These are phyloP conservation scores for Campylomormyrus numenius DNA, from an alignment of 2,113 vertebrate species.

Conservation along the genomic window DNA sequence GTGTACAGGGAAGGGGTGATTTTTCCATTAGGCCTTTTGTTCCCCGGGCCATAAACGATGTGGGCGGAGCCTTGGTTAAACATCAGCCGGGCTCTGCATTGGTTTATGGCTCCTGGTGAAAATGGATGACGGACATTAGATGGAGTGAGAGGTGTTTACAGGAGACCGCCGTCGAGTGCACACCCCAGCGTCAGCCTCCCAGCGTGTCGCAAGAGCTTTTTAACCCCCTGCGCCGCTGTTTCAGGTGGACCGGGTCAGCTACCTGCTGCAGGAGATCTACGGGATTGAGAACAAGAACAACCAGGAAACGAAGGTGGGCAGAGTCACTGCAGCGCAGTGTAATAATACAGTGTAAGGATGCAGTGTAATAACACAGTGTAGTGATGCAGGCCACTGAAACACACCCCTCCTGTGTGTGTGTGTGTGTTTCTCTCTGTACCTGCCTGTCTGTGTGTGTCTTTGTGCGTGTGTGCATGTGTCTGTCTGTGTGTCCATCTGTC, in stretches of 20 bases:
- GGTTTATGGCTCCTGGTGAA: conserved; percentile 1
- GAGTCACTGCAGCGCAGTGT: not conserved
- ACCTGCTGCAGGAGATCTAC: conserved; percentile 96
- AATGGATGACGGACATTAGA: not conserved
- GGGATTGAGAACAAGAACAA: conserved; percentile 99
- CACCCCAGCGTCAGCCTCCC: not conserved
- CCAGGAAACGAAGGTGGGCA: conserved; percentile 90
- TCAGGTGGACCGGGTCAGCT: conserved; percentile 95
- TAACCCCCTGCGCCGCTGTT: not conserved
- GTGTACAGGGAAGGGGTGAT: not conserved
- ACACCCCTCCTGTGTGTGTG: not conserved
- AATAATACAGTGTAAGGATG: not conserved
- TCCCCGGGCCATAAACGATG: not conserved
- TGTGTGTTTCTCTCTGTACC: too few species aligned
- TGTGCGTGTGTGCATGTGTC: too few species aligned
- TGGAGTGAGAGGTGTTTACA: not conserved
- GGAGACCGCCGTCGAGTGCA: not conserved
- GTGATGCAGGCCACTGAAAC: not conserved
- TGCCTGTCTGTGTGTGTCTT: not conserved
- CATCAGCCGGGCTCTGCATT: not conserved
- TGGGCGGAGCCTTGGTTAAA: conserved; percentile 4
- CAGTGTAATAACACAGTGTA: not conserved
- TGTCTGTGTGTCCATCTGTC: too few species aligned
- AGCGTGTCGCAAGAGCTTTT: not conserved
- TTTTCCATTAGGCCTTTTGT: conserved; percentile 8